phyloP scores from a whole-genome alignment of 2,888 invertebrate species.

The Podotricha telesiphe region DNA sequence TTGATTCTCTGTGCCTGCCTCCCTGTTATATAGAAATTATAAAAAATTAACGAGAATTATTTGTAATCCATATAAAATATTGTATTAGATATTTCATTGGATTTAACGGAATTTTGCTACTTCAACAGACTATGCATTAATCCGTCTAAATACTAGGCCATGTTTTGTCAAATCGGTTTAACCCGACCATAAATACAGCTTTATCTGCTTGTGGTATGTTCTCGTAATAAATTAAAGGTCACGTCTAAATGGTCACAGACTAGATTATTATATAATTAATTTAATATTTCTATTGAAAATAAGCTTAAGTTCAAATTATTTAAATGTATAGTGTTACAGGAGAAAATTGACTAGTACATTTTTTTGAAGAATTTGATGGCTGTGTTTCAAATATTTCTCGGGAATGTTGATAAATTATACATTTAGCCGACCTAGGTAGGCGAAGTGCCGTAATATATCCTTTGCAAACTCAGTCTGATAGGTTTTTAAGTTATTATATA shows the following conservation, averaged over 20 bases:
- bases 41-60: neutral
- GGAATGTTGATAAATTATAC: too few relatives aligned
- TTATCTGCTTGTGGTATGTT: slow-evolving; percentile 25
- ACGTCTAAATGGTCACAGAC: neutral
- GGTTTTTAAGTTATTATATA: too few relatives aligned
- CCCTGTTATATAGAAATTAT: too few relatives aligned
- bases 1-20: too few relatives aligned
- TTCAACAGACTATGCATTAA: slow-evolving; percentile 5
- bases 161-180: slow-evolving; percentile 24
- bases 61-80: neutral
- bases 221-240: slow-evolving; percentile 20
- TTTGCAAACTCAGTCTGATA: too few relatives aligned
- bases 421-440: too few relatives aligned
- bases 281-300: neutral
- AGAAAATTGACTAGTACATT: too few relatives aligned
- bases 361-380: too few relatives aligned
- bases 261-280: slow-evolving; percentile 21
- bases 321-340: too few relatives aligned
- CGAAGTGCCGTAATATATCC: too few relatives aligned
- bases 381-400: too few relatives aligned
- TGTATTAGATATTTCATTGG: neutral
- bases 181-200: slow-evolving; percentile 22
- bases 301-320: too few relatives aligned
- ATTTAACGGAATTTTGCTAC: neutral
- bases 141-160: slow-evolving; percentile 19